Base-by-base conservation (phyloP, 2,797 vertebrate species). In the Atherinosoma microstoma region DNA sequence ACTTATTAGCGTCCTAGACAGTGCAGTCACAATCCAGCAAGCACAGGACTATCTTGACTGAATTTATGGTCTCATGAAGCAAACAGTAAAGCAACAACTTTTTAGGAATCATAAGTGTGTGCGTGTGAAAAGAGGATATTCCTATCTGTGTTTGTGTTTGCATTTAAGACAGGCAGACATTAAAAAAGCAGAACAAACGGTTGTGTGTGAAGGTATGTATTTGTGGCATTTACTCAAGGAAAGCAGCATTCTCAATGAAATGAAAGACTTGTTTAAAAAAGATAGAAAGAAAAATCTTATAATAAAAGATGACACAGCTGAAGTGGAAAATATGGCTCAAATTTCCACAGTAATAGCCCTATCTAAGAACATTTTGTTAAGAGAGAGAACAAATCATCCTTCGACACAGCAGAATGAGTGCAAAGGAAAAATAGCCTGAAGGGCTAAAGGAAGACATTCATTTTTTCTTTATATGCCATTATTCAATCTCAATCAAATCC, bases 221-320 rank as follows among this genome's bases (percentile, higher is more conserved):
- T 2, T 62, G 22, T 79, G 66, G 42, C 12, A 71, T 77, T 69
- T 61, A 38, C 54, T 81, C 22, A 78, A 83, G 38, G 40, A 68
- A 29, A 79, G 49, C 36, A 22, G 7, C 24, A 73, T 75, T 74
- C 67, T 65, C 32, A 67, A 18, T 53, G 62, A 8, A 27, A 30
- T 51, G 6, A 75, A 61, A 53, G 32, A 49, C 20, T 54, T 27
- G 61, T 34, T 49, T 10, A 49, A n/a, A 58, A 45, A 61, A 64
- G 9, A 67, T 51, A 47, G 27, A 10, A 58, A 42, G 4, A 12
- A 15, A 22, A 66, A 20, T 15, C 61, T 13, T 60, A 35, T 67
- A 2, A 18, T n/a, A 29, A n/a, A 64, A 32, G 13, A 57, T 42
- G 64, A 6, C n/a, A n/a, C n/a, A 49, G 45, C 45, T 58, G 49